Evolutionary conservation across 2,113 vertebrate species (phyloP), one percentile per base, ranked within the genome.

Genomic region (Merops nubicus): DNA sequence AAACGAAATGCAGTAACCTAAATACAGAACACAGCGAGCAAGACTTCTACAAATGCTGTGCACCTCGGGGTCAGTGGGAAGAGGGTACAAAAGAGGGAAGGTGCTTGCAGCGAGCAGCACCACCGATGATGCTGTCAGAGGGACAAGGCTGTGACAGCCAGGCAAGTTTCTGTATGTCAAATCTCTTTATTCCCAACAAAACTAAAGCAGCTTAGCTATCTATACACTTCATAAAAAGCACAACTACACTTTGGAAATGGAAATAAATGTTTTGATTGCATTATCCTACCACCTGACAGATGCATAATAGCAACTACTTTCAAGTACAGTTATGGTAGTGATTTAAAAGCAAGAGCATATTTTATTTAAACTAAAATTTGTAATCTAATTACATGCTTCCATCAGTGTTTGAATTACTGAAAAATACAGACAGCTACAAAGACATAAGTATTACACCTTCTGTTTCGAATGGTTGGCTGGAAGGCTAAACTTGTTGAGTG

Each of bases 101-200:
- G 62, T 7, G 8, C 26, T 26, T 38, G 28, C 29, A 89, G 65
- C 21, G 45, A 73, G 45, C 2, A 38, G 59, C 8, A 59, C 33
- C 0, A 0, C 42, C 36, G n/a, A 40, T 20, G n/a, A n/a, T n/a
- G n/a, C n/a, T n/a, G n/a, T 11, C 26, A 75, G 18, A 42, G 13
- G 7, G 36, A 68, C 64, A 72, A 65, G 22, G n/a, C 40, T 91
- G 43, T 31, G 60, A 82, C 48, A 85, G 53, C 14, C 57, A 60
- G 34, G 3, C 62, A 76, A 36, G 34, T 19, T 70, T 74, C 50
- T 34, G 47, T 54, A 18, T 1, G 6, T 80, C 34, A 0, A 2
- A 42, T 3, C 2, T 64, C 38, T 31, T 65, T 45, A 29, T 8
- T 75, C 40, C 62, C 60, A 77, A 56, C 9, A 70, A 56, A 68